Conservation (phyloP, 2,113 vertebrate genomes). For the Gracilinanus agilis region DNA sequence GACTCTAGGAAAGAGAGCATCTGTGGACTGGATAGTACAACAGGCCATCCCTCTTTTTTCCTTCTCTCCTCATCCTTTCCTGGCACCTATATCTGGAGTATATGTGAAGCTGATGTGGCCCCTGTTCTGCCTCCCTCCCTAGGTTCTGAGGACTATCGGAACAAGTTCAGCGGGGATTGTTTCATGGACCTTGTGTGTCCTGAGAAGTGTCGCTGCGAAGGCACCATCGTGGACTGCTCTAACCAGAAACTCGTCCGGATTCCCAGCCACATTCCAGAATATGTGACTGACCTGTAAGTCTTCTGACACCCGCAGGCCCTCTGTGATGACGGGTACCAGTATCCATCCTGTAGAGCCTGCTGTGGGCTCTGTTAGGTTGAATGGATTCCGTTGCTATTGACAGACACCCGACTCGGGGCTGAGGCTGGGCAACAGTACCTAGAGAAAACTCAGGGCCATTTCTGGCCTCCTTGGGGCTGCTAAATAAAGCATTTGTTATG, state of each 20-base stretch:
- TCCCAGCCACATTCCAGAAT: conserved; percentile 93
- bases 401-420: too few species aligned
- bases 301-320: background rate
- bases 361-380: background rate
- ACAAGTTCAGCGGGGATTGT: conserved; percentile 93
- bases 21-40: background rate
- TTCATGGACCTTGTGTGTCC: conserved; percentile 98
- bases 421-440: background rate
- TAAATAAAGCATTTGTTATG: background rate
- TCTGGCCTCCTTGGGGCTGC: background rate
- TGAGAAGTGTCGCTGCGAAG: conserved; percentile 96
- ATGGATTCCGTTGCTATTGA: background rate
- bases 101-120: background rate
- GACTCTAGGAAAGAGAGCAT: background rate
- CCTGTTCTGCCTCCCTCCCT: conserved; percentile 73
- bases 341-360: background rate
- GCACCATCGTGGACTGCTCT: conserved; percentile 96
- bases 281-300: conserved; percentile 96
- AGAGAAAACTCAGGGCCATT: background rate
- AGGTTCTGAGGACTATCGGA: conserved; percentile 97
- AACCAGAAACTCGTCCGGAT: conserved; percentile 94
- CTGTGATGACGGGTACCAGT: background rate
- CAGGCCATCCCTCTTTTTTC: fast-evolving
- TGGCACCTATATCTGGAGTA: fast-evolving
- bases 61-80: background rate